Evolutionary conservation across 2,888 invertebrate genomes (phyloP).

Genomic region (Bombylius major): DNA sequence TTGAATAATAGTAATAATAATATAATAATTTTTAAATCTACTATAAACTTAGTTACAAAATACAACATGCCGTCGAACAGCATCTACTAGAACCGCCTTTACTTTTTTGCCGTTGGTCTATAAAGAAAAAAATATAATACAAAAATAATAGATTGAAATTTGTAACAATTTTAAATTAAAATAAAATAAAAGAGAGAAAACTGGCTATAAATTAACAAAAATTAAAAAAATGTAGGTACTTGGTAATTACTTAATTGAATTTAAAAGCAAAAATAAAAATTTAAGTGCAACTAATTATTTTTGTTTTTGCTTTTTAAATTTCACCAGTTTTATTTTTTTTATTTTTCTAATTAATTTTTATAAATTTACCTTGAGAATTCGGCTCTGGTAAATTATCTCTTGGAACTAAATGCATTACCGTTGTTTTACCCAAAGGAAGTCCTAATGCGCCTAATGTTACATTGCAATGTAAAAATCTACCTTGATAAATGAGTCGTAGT

Average conservation of each 20-base stretch:
- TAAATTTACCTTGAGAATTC: conserved; percentile 77
- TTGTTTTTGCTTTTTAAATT: too few relatives aligned
- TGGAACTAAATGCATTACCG: conserved; percentile 99
- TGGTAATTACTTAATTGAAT: too few relatives aligned
- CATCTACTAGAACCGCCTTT: conserved; percentile 91
- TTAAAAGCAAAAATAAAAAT: too few relatives aligned
- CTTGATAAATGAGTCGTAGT: conserved; percentile 97
- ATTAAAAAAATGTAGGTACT: not conserved
- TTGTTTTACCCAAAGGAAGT: conserved; percentile 92
- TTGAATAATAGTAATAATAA: not conserved
- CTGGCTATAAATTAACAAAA: not conserved
- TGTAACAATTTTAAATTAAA: not conserved
- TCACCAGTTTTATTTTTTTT: too few relatives aligned
- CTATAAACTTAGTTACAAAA: conserved; percentile 56
- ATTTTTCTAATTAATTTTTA: not conserved
- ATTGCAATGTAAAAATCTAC: conserved; percentile 97
- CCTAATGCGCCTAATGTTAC: conserved; percentile 96
- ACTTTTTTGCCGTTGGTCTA: conserved; percentile 92
- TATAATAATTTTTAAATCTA: conserved; percentile 4
- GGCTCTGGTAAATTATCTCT: conserved; percentile 98
- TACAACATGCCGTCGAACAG: conserved; percentile 86
- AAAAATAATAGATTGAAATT: not conserved
- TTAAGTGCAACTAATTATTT: too few relatives aligned
- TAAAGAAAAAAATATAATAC: conserved; percentile 28
- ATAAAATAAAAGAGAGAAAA: too few relatives aligned